A percentile compares a stretch with the other conserved stretches of the same genome.
These are phyloP conservation scores for Erynnis tages DNA, from an alignment of 2,888 invertebrate species.

Conservation along the genomic window DNA sequence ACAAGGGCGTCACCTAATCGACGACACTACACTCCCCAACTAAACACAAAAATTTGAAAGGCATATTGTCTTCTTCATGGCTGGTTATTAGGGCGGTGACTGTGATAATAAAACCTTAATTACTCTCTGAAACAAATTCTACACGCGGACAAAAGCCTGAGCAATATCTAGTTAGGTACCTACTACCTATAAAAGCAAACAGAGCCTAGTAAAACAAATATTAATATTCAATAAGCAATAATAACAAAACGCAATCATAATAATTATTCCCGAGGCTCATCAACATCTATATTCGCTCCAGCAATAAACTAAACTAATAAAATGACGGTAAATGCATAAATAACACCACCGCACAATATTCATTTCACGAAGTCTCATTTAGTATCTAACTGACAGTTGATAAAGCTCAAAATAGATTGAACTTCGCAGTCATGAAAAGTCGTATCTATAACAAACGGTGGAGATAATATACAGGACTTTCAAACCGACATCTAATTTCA, in stretches of 20 bases:
- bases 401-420: constrained; percentile 4
- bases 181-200: too few species aligned
- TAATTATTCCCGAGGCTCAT: not conserved
- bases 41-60: too few species aligned
- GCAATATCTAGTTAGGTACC: too few species aligned
- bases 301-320: constrained; percentile 1
- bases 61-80: too few species aligned
- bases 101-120: too few species aligned
- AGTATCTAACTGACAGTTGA: not conserved
- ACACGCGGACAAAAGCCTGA: too few species aligned
- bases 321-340: not conserved
- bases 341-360: not conserved
- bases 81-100: too few species aligned
- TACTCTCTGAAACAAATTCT: too few species aligned
- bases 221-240: not conserved
- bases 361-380: not conserved
- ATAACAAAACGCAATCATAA: not conserved
- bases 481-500: constrained; percentile 14
- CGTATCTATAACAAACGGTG: not conserved
- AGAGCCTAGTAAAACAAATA: not conserved
- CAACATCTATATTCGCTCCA: not conserved
- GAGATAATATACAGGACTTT: constrained; percentile 2
- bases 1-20: too few species aligned
- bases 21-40: too few species aligned
- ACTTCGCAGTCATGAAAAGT: not conserved